Base-by-base conservation (phyloP, 1,140 invertebrate species). In the Oncopeltus fasciatus region DNA sequence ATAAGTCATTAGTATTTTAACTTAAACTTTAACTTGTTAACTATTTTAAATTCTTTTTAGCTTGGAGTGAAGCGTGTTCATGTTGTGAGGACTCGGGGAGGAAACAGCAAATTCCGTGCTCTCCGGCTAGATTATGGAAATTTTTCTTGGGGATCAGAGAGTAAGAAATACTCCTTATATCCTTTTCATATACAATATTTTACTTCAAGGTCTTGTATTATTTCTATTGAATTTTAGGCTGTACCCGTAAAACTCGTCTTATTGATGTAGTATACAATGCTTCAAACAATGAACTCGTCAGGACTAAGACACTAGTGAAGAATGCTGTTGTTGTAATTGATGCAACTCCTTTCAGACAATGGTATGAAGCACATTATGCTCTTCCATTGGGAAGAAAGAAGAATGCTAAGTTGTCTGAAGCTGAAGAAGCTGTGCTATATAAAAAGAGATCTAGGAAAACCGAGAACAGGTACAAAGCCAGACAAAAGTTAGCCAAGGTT, bases 201-300 rank as follows among this genome's bases (percentile, higher is more conserved):
- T 62, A 46, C 21, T 46, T 46, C 21, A 16, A 38, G 33, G 2
- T n/a, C 44, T 59, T 64, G 27, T 61, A 65, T 62, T 26, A 46
- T 24, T 21, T 33, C 2, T 26, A 44, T 59, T 24, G 62, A 29
- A 62, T 73, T 74, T 53, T 63, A 86, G 83, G 80, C 67, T 77
- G 84, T 65, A 87, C 96, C 14, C 83, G 92, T 53, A 98, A 95
- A 76, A 95, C 95, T 29, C 88, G 96, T 84, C 91, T 99, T 70
- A 95, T 99, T 72, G 97, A 99, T 79, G 95, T 98, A 53, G 92
- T 99, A 14, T 99, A 99, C 82, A 99, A 99, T 79, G 94, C 97
- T 18, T 95, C 92, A 63, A 99, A 98, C 81, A 95, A 95, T 74
- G 95, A 98, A 75, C 83, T 99, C 80, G 95, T 99, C 29, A 83